Base-by-base conservation (phyloP, 2,113 vertebrate genomes). In the Apeltes quadracus region DNA sequence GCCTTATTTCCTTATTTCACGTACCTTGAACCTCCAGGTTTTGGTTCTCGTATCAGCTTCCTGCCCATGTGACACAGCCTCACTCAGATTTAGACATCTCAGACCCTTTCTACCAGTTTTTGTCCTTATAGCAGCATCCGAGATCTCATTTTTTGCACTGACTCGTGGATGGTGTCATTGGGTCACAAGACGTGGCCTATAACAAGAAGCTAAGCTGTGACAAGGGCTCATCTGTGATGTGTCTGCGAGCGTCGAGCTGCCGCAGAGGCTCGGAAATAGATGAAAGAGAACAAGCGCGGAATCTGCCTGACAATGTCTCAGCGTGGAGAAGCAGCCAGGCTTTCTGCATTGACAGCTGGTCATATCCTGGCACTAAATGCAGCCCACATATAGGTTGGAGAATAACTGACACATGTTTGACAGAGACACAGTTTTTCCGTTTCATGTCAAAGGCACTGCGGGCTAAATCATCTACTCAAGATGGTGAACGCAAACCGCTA, bases 251-350 rank as follows among this genome's bases (percentile, higher is more conserved):
- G 22, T 43, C 38, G 68, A 71, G 39, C 12, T 9, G 2, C 15
- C 9, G 12, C 55, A 43, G 13, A 6, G 34, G 14, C 43, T 7
- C 57, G 72, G 53, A 61, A 79, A 65, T 27, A 67, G 34, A 68
- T 56, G 53, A 25, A 67, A 76, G 54, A 43, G 14, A 53, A 46
- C 11, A 15, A 41, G 27, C 4, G 58, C 51, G 22, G 55, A 56
- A 64, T 58, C n/a, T 22, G 16, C 22, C n/a, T 66, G 65, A 73
- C 51, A 72, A 15, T 77, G 68, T 72, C 13, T 75, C 50, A 43
- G 13, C 62, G 48, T 44, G 44, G 51, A 61, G 51, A 78, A 69
- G 50, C 48, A 72, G 56, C 62, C 41, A 48, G 62, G 50, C 36
- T 34, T 61, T 57, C 22, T 69, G 29, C 11, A 38, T 61, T 71